phyloP scores from a whole-genome alignment of 2,113 vertebrate species.

The Pogonocichla stellata region DNA sequence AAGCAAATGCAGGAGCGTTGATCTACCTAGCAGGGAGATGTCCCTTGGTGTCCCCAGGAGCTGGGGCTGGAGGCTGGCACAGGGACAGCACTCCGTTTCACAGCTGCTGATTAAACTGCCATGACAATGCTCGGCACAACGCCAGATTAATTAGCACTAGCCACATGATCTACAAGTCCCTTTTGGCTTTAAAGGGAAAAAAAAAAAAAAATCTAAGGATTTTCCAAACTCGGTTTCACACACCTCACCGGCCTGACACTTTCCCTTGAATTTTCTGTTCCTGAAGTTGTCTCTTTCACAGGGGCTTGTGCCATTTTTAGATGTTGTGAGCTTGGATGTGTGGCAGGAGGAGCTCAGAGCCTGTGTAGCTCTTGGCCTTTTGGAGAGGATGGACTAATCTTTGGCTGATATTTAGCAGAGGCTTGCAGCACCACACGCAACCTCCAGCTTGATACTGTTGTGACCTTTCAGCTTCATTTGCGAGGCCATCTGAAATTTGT shows the following conservation, averaged over 20 bases:
- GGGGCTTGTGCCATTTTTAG: background rate
- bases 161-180: background rate
- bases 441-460: conserved; percentile 20
- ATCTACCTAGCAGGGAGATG: background rate
- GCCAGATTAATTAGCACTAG: background rate
- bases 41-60: background rate
- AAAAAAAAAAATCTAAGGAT: background rate
- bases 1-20: background rate
- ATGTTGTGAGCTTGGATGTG: accelerated
- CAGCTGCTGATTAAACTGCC: conserved; percentile 8
- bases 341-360: background rate
- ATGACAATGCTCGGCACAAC: background rate
- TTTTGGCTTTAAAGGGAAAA: background rate
- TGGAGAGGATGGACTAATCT: background rate
- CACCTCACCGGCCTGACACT: background rate
- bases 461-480: conserved; percentile 40
- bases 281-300: background rate
- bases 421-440: background rate
- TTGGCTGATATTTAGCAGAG: conserved; percentile 58
- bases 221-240: background rate
- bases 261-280: background rate
- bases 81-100: background rate
- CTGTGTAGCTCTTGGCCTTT: conserved; percentile 35
- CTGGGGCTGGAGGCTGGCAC: background rate
- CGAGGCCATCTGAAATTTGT: background rate